Evolutionary conservation across 2,888 invertebrate genomes (phyloP).

Genomic region (Cephus runcator): DNA sequence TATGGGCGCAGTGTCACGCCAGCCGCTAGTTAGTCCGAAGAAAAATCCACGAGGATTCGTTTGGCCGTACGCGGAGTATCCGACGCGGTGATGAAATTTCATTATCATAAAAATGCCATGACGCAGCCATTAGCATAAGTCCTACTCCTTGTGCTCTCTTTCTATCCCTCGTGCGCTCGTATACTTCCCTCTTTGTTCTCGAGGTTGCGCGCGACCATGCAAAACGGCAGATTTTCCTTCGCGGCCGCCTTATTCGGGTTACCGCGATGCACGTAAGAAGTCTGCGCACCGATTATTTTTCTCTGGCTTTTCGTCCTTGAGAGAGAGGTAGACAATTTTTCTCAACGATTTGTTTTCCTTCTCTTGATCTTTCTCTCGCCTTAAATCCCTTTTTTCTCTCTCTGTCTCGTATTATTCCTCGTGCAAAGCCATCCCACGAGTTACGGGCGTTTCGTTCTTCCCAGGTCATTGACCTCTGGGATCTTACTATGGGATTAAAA

Average conservation of each 20-base stretch:
- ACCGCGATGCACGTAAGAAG: not conserved
- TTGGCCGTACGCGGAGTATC: not conserved
- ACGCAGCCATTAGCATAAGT: not conserved
- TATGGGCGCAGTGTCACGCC: not conserved
- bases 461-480: not conserved
- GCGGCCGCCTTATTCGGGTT: not conserved
- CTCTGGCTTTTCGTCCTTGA: not conserved
- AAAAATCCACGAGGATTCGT: not conserved
- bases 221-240: not conserved
- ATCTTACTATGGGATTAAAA: not conserved
- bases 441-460: not conserved
- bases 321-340: not conserved
- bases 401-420: not conserved
- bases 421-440: not conserved
- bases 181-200: not conserved
- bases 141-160: not conserved
- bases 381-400: not conserved
- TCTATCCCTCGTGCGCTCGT: not conserved
- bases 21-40: not conserved
- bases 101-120: not conserved
- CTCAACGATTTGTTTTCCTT: not conserved
- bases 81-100: not conserved
- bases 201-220: not conserved
- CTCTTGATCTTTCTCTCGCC: not conserved
- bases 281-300: not conserved